Evolutionary conservation across 1,140 invertebrate species (phyloP), one percentile per base, ranked within the genome.

Genomic region (Pachypsylla venusta): DNA sequence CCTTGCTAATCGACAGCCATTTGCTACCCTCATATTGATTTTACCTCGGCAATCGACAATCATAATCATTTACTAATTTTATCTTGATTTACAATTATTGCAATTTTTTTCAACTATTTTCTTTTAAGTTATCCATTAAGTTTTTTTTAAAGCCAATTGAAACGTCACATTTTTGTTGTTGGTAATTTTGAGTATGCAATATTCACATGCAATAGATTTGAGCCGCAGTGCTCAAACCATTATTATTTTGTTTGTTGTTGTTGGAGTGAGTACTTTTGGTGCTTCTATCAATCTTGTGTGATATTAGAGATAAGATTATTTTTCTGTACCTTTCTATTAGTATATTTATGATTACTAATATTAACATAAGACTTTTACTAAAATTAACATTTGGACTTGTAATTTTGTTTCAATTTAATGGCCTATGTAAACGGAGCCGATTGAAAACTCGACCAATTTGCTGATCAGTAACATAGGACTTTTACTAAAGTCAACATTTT

Each of bases 371-470:
- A 48, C 22, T 48, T 4, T n/a, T 10, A 48, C n/a, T 48, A 48
- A 48, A n/a, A 48, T 10, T 48, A 4, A n/a, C 22, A 48, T 4
- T 48, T 48, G 22, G 42, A 19, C 42, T 12, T 16, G 10, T 35
- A 35, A 35, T 35, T 35, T n/a, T 48, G 42, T 19, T 48, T n/a
- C n/a, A n/a, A 48, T 12, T 48, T 19, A 66, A 88, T 87, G 85
- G 85, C 85, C 70, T 88, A 87, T 73, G 82, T 92, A 66, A 91
- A 92, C 75, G 85, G 93, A 64, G 84, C 81, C 61, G 88, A 92
- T 75, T 95, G 91, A 90, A 85, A 84, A 63, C 82, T 87, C 14
- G 86, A 91, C 67, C 87, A 93, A 79, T 89, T 93, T 58, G 88
- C 83, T 61, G 89, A 93, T 69, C 94, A 90, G 91, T 73, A n/a